These are phyloP conservation scores for Cantharis flavilabris DNA, from an alignment of 2,888 invertebrate genomes.

Conservation along the genomic window DNA sequence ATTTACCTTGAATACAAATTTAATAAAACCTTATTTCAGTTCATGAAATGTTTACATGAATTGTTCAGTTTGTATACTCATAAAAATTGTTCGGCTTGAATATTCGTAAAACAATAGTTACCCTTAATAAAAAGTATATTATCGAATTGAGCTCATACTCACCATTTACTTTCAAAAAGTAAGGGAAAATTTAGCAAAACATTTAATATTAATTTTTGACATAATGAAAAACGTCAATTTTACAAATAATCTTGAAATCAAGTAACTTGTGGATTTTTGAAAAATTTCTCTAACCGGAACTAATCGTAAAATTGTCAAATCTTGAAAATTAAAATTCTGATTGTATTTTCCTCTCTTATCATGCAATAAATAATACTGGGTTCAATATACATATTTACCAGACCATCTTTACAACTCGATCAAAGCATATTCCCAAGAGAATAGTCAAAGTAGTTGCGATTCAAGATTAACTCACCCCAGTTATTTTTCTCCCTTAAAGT, in stretches of 20 bases:
- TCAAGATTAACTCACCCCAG: neutral
- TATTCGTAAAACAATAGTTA: neutral
- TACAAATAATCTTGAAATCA: neutral
- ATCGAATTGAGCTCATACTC: neutral
- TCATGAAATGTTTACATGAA: neutral
- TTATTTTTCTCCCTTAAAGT: neutral
- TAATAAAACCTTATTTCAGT: neutral
- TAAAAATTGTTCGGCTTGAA: neutral
- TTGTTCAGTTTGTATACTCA: neutral
- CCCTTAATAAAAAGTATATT: neutral
- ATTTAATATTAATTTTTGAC: neutral
- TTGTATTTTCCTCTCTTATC: neutral
- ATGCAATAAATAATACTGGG: neutral
- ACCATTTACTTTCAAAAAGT: neutral
- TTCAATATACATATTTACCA: neutral
- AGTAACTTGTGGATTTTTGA: neutral
- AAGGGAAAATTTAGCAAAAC: neutral
- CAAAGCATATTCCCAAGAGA: neutral
- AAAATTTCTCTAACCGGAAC: neutral
- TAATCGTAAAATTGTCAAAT: too few relatives aligned
- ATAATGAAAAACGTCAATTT: neutral
- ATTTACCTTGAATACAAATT: neutral
- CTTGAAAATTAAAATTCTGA: too few relatives aligned
- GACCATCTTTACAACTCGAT: neutral
- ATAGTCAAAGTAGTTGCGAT: neutral